Percentiles rank a stretch among this genome's conserved stretches.
Evolutionary conservation across 2,888 invertebrate species (phyloP).

Genomic region (Cheilosia impressa): DNA sequence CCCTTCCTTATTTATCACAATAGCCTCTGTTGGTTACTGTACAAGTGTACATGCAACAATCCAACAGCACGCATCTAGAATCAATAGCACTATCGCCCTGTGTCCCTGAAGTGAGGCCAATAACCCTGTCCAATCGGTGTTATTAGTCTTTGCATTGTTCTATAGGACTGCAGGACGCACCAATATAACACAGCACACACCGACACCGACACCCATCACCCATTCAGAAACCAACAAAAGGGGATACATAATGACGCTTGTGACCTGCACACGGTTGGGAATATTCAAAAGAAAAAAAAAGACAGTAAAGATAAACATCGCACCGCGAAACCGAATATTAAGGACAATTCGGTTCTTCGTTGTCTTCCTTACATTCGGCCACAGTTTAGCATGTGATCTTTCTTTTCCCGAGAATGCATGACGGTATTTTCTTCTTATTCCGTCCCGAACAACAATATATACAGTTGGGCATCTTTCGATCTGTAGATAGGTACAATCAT

Average conservation of each 20-base stretch:
- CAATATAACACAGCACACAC: not conserved
- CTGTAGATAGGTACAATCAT: not conserved
- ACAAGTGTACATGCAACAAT: not conserved
- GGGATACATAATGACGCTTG: not conserved
- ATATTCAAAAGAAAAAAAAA: not conserved
- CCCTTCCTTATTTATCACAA: not conserved
- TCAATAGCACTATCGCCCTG: not conserved
- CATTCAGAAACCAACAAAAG: constrained; percentile 10
- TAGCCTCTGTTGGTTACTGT: not conserved
- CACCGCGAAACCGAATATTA: not conserved
- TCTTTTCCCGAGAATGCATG: constrained; percentile 12
- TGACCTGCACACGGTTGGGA: constrained; percentile 9
- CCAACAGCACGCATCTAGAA: not conserved
- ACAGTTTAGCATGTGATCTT: constrained; percentile 39
- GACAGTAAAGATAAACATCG: constrained; percentile 37
- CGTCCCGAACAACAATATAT: not conserved
- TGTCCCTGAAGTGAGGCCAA: constrained; percentile 38
- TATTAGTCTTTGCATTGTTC: constrained; percentile 27
- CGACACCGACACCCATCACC: not conserved
- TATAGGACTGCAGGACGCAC: not conserved
- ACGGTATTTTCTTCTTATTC: not conserved
- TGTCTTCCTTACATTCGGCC: constrained; percentile 14
- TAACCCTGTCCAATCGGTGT: constrained; percentile 30
- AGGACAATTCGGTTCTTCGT: constrained; percentile 18
- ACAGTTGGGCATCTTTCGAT: constrained; percentile 2